Conservation (phyloP, 1,140 invertebrate species). For the Linepithema humile region DNA sequence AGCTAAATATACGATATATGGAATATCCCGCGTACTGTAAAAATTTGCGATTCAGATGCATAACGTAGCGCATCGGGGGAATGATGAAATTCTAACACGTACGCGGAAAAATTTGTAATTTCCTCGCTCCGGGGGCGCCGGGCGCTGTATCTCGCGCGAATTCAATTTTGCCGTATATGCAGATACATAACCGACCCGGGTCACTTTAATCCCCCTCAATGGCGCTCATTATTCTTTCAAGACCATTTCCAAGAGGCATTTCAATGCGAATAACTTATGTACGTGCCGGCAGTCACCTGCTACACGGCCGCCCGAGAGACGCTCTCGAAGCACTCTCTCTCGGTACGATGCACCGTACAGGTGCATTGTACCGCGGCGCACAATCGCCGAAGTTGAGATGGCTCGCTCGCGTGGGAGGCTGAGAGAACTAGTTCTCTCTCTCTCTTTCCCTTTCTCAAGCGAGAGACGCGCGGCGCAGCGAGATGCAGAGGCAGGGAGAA, state of each 20-base stretch:
- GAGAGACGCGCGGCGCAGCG: background rate
- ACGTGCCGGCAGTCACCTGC: conserved; percentile 70
- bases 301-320: conserved; percentile 62
- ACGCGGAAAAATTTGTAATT: conserved; percentile 51
- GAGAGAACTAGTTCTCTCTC: conserved; percentile 26
- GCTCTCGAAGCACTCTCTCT: conserved; percentile 44
- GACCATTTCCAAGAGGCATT: conserved; percentile 56
- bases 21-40: background rate
- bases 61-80: background rate
- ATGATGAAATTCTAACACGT: conserved; percentile 38
- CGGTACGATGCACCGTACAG: conserved; percentile 56
- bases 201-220: conserved; percentile 56
- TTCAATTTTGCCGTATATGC: conserved; percentile 51
- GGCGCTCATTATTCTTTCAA: conserved; percentile 64
- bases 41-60: conserved; percentile 36
- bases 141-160: conserved; percentile 26
- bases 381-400: conserved; percentile 59
- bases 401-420: conserved; percentile 36
- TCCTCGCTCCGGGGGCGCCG: conserved; percentile 14
- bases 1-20: background rate
- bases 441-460: conserved; percentile 23
- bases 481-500: background rate
- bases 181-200: conserved; percentile 43
- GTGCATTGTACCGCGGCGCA: conserved; percentile 59
- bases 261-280: conserved; percentile 72